Percentiles rank a stretch among this genome's conserved stretches.
These are phyloP conservation scores for Cyprinodon variegatus DNA, from an alignment of 2,113 vertebrate genomes.

Conservation along the genomic window DNA sequence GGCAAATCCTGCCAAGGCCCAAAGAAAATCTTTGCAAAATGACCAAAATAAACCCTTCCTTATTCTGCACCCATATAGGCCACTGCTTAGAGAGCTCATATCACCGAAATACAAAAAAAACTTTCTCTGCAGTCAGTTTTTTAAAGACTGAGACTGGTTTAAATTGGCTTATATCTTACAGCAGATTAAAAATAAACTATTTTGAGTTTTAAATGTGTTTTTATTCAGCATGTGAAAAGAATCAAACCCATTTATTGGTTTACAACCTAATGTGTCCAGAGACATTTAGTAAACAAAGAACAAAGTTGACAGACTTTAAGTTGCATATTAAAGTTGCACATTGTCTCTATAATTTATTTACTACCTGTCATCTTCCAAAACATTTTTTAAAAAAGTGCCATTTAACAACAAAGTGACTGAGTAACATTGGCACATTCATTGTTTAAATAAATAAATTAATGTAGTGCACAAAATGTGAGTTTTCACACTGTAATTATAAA, in stretches of 20 bases:
- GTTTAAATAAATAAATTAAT: background rate
- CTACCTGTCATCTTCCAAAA: background rate
- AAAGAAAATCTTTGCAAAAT: background rate
- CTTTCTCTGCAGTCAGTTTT: too few species aligned
- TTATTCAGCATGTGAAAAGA: background rate
- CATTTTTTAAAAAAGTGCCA: background rate
- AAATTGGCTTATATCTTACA: too few species aligned
- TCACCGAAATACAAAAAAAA: too few species aligned
- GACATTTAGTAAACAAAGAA: too few species aligned
- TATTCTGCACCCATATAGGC: background rate
- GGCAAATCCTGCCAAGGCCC: background rate
- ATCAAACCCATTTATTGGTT: background rate
- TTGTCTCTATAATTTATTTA: background rate
- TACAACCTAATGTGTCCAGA: too few species aligned
- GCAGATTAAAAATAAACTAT: too few species aligned
- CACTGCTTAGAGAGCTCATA: too few species aligned
- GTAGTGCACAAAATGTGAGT: background rate
- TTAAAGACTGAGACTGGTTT: too few species aligned
- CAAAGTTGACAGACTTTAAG: too few species aligned
- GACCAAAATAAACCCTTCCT: background rate
- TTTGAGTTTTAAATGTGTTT: too few species aligned
- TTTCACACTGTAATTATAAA: background rate
- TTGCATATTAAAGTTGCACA: background rate
- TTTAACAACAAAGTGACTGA: background rate
- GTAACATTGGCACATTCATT: background rate